phyloP scores from a whole-genome alignment of 2,888 invertebrate genomes.

The Allacma fusca region DNA sequence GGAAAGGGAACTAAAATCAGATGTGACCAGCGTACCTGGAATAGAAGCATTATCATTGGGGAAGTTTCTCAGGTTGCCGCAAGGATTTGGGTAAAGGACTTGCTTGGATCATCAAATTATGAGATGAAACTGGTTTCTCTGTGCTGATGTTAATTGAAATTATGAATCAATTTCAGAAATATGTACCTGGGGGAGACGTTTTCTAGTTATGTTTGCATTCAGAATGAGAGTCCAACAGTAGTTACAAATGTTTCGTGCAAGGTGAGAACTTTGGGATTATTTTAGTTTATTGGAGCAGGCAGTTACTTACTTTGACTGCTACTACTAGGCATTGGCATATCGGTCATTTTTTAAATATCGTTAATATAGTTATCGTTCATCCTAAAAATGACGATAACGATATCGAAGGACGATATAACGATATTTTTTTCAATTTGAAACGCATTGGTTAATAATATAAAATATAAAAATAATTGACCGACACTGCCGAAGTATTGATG shows the following conservation, averaged over 20 bases:
- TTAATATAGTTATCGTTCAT: no score
- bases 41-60: slow-evolving; percentile 85
- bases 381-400: no score
- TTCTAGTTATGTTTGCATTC: slow-evolving; percentile 95
- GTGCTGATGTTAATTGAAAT: not conserved
- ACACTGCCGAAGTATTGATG: no score
- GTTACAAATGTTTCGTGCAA: slow-evolving; percentile 86
- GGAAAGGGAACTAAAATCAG: slow-evolving; percentile 79
- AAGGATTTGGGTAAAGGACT: slow-evolving; percentile 83
- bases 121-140: not conserved
- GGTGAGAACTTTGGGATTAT: slow-evolving; percentile 65
- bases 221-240: slow-evolving; percentile 88
- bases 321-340: no score
- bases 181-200: slow-evolving; percentile 98
- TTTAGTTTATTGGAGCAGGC: not conserved
- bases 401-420: no score
- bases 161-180: slow-evolving; percentile 69
- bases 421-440: no score
- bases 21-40: slow-evolving; percentile 82
- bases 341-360: no score
- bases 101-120: not conserved
- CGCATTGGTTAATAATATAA: no score
- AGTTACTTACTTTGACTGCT: no score
- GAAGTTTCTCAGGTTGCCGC: slow-evolving; percentile 90
- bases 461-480: no score